Conservation (phyloP, 2,888 invertebrate species). For the Agrochola macilenta region DNA sequence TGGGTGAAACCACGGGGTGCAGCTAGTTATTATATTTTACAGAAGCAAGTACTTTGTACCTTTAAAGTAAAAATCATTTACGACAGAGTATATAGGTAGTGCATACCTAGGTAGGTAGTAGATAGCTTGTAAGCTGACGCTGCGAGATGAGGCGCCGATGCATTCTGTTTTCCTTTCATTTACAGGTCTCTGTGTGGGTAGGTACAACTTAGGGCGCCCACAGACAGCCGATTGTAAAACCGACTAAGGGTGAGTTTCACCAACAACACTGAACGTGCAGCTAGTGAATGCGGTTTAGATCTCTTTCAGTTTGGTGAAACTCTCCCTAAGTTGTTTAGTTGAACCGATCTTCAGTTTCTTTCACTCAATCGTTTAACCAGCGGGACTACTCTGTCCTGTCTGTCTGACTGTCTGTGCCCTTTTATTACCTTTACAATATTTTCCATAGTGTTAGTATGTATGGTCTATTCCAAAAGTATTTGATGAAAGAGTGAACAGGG, state of each 20-base stretch:
- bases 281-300: not conserved
- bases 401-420: not conserved
- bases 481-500: no score
- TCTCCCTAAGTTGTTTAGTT: not conserved
- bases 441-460: not conserved
- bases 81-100: not conserved
- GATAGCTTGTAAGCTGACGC: slow-evolving; percentile 6
- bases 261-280: not conserved
- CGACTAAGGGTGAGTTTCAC: not conserved
- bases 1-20: no score
- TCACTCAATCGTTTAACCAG: not conserved
- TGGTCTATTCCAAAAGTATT: not conserved
- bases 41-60: not conserved
- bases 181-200: not conserved
- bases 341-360: not conserved
- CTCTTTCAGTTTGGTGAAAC: not conserved
- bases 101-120: not conserved
- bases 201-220: not conserved
- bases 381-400: not conserved
- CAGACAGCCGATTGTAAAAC: not conserved
- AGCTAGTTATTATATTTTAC: no score
- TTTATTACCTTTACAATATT: not conserved
- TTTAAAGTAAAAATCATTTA: not conserved
- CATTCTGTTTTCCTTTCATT: slow-evolving; percentile 17
- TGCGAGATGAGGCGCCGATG: not conserved